phyloP scores from a whole-genome alignment of 2,888 invertebrate species.

The Autographa gamma region DNA sequence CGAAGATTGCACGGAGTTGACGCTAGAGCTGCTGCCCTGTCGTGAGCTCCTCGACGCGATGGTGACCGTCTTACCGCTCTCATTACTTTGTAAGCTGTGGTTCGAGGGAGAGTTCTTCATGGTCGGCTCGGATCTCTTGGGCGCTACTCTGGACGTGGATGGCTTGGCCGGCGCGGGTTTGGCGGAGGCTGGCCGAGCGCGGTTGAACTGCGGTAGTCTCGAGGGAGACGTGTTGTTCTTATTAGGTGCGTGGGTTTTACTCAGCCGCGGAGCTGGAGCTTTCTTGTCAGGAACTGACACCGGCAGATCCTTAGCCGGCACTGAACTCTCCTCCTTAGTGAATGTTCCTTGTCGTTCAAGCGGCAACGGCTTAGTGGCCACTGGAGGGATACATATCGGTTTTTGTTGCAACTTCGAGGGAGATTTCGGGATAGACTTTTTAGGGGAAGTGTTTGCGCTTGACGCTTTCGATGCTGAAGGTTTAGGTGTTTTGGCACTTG shows the following conservation, averaged over 20 bases:
- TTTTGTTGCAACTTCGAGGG: slow-evolving; percentile 73
- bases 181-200: slow-evolving; percentile 68
- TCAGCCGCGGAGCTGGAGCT: slow-evolving; percentile 61
- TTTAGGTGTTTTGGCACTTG: slow-evolving; percentile 74
- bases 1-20: slow-evolving; percentile 89
- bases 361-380: slow-evolving; percentile 81
- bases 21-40: slow-evolving; percentile 87
- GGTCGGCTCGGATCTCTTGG: slow-evolving; percentile 68
- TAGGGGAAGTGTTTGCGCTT: slow-evolving; percentile 78
- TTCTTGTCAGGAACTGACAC: slow-evolving; percentile 77
- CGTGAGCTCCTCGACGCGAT: slow-evolving; percentile 76
- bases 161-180: slow-evolving; percentile 69
- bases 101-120: slow-evolving; percentile 88
- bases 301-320: slow-evolving; percentile 78
- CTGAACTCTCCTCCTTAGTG: slow-evolving; percentile 93
- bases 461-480: slow-evolving; percentile 67
- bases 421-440: slow-evolving; percentile 75
- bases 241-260: slow-evolving; percentile 71
- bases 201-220: slow-evolving; percentile 77
- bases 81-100: slow-evolving; percentile 88
- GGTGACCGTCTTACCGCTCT: slow-evolving; percentile 83
- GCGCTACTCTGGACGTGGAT: slow-evolving; percentile 60
- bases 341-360: slow-evolving; percentile 97
- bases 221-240: slow-evolving; percentile 84
- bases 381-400: slow-evolving; percentile 67